Evolutionary conservation across 2,797 vertebrate genomes (phyloP).

Genomic region (Chelon labrosus): DNA sequence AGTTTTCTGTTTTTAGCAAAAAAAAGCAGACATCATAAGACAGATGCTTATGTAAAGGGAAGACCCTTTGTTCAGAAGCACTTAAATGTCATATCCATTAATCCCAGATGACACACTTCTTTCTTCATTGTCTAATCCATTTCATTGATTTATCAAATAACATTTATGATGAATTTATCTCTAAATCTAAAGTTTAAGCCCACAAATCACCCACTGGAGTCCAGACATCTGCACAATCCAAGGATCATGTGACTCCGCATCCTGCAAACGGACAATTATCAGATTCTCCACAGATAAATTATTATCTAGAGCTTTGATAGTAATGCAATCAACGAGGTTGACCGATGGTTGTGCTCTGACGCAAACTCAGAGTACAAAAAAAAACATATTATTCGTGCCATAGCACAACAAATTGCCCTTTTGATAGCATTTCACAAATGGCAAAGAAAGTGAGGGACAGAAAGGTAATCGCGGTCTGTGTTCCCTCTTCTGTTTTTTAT

Average conservation of each 20-base stretch:
- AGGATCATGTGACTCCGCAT: not conserved
- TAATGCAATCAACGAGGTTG: not conserved
- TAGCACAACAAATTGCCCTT: conserved; percentile 23
- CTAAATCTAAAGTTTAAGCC: not conserved
- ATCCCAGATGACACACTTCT: not conserved
- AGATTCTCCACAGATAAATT: conserved; percentile 10
- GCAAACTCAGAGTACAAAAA: not conserved
- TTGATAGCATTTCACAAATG: conserved; percentile 25
- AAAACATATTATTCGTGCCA: not conserved
- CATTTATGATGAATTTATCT: not conserved
- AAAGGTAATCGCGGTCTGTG: not conserved
- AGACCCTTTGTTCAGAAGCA: no score
- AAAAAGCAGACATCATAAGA: no score
- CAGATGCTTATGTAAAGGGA: not conserved
- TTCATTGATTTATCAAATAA: not conserved
- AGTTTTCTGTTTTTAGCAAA: not conserved
- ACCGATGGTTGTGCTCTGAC: not conserved
- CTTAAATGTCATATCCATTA: not conserved
- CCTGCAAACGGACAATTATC: conserved; percentile 3
- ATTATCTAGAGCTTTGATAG: not conserved
- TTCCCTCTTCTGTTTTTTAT: conserved; percentile 3
- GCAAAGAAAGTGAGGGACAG: conserved; percentile 19
- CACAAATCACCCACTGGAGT: not conserved
- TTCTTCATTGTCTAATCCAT: not conserved
- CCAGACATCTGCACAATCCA: not conserved